Base-by-base conservation (phyloP, 2,113 vertebrate species). In the Arvicanthis niloticus region DNA sequence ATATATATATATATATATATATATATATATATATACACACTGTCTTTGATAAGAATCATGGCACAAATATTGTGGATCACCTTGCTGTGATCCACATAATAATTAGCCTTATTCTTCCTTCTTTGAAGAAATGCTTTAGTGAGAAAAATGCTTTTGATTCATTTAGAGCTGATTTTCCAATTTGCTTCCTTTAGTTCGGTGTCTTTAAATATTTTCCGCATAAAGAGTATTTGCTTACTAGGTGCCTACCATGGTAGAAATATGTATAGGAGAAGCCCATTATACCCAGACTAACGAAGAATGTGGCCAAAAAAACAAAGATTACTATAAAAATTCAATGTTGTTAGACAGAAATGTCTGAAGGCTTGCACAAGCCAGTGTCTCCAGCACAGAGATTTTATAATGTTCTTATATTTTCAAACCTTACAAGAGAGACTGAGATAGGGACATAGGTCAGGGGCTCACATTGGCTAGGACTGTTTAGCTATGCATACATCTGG, bases 91-190 rank as follows among this genome's bases (percentile, higher is more conserved):
- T 92, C 7, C 51, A 76, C 91, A 81, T 34, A 67, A 67, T 16
- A 68, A 31, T 37, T 68, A 70, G 16, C 2, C 37, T 16, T 17
- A 26, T 0, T 88, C 31, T 86, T 85, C 70, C 15, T 91, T 94
- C 15, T 19, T 92, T 45, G 70, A 85, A 86, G 2, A 76, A 51
- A 75, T 91, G 22, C 21, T 62, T 5, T 62, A 82, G 48, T 93
- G n/a, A 65, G 17, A 48, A 62, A 40, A 94, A 29, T 67, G 3
- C 13, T 94, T 94, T 81, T 13, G 76, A 65, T 31, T 10, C 29
- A 78, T 58, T n/a, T 91, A 75, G 45, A 91, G 24, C 53, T 56
- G 24, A 86, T 60, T 93, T 88, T 77, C 76, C 77, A 87, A 67
- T 67, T 24, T 53, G 92, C 26, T 81, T 96, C 86, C 29, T 93